Percentiles rank a stretch among this genome's conserved stretches.
These are phyloP conservation scores for Deilephila elpenor DNA, from an alignment of 2,888 invertebrate genomes.

Conservation along the genomic window DNA sequence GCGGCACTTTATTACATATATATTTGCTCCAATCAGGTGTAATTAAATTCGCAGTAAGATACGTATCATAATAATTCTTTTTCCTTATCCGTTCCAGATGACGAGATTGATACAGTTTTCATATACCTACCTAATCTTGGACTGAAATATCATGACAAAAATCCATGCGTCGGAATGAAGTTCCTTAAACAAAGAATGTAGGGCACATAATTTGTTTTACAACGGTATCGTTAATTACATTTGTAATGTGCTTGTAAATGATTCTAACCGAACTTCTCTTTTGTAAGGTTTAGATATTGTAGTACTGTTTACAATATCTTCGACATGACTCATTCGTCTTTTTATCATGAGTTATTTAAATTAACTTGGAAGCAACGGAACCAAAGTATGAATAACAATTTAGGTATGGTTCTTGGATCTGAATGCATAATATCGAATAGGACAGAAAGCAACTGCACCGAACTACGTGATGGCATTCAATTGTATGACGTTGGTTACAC, in stretches of 20 bases:
- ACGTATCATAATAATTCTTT: slow-evolving; percentile 30
- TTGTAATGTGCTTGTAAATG: not conserved
- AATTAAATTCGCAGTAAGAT: slow-evolving; percentile 31
- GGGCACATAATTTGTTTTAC: not conserved
- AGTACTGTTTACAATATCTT: not conserved
- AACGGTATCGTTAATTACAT: not conserved
- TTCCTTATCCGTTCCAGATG: slow-evolving; percentile 31
- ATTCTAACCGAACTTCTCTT: not conserved
- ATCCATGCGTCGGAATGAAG: not conserved
- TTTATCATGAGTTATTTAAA: no score
- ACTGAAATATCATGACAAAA: slow-evolving; percentile 3
- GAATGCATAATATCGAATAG: not conserved
- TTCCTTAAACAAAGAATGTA: not conserved
- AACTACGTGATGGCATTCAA: slow-evolving; percentile 18
- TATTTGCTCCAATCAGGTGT: slow-evolving; percentile 29
- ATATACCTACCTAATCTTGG: slow-evolving; percentile 26
- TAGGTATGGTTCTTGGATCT: not conserved
- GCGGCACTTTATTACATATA: slow-evolving; percentile 15
- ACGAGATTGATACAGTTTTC: slow-evolving; percentile 21
- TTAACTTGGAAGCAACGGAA: not conserved
- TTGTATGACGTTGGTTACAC: slow-evolving; percentile 2
- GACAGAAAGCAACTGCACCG: not conserved
- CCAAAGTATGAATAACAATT: not conserved
- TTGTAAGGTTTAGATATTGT: not conserved
- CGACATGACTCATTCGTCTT: not conserved